Conservation (phyloP, 1,140 invertebrate species). For the Pseudomyrmex sp. region DNA sequence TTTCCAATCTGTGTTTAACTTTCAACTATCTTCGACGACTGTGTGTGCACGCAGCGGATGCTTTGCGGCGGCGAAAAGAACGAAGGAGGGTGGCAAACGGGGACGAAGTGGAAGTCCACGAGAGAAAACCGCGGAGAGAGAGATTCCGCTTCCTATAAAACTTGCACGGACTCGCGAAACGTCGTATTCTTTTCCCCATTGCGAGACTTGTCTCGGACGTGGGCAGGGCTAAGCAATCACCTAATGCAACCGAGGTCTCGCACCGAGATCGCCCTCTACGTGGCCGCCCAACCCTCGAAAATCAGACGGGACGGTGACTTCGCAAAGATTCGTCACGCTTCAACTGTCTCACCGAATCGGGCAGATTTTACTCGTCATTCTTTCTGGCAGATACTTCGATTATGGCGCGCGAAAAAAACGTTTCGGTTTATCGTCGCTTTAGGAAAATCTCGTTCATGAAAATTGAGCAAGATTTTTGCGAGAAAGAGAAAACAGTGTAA, state of each 20-base stretch:
- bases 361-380: neutral
- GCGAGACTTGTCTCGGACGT: constrained; percentile 37
- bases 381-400: neutral
- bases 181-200: constrained; percentile 30
- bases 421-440: neutral
- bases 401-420: neutral
- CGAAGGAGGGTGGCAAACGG: constrained; percentile 46
- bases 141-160: constrained; percentile 64
- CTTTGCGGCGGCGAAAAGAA: constrained; percentile 2
- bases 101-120: constrained; percentile 8
- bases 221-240: constrained; percentile 71
- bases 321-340: constrained; percentile 21
- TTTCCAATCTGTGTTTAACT: constrained; percentile 77
- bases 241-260: constrained; percentile 70
- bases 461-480: neutral
- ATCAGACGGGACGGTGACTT: constrained; percentile 16
- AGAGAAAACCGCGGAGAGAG: constrained; percentile 38
- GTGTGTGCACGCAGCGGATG: constrained; percentile 21
- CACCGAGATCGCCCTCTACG: constrained; percentile 28
- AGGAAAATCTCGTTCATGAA: neutral
- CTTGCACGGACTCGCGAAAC: constrained; percentile 49
- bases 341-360: neutral
- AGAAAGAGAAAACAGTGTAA: no score
- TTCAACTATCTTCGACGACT: constrained; percentile 65
- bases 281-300: constrained; percentile 4